Percentiles rank a stretch among this genome's conserved stretches.
phyloP scores from a whole-genome alignment of 2,888 invertebrate species.

The Cataglyphis rosenhaueri region DNA sequence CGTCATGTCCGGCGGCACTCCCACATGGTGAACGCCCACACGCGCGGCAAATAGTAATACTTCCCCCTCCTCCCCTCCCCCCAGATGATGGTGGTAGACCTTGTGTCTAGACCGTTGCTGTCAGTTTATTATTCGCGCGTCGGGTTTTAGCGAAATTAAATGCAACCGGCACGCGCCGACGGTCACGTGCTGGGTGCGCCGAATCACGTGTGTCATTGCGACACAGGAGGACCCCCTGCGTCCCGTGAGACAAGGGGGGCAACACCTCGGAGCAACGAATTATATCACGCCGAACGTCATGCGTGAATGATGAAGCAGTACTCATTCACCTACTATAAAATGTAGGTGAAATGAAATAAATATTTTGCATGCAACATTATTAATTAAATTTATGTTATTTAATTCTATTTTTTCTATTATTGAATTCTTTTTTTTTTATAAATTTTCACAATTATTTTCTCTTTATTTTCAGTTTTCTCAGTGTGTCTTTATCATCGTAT shows the following conservation, averaged over 20 bases:
- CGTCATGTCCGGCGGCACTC: slow-evolving; percentile 75
- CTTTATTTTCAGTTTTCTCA: background rate
- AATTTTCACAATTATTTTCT: background rate
- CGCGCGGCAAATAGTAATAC: slow-evolving; percentile 71
- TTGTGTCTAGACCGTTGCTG: slow-evolving; percentile 66
- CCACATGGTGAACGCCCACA: slow-evolving; percentile 72
- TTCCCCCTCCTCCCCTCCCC: slow-evolving; percentile 12
- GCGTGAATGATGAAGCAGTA: background rate
- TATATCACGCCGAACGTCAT: background rate
- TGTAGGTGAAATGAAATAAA: background rate
- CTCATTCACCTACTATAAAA: background rate
- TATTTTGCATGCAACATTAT: background rate
- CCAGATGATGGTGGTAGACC: slow-evolving; percentile 53
- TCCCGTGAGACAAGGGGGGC: slow-evolving; percentile 23
- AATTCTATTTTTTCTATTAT: background rate
- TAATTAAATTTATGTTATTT: background rate
- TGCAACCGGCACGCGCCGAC: slow-evolving; percentile 45
- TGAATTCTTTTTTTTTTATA: background rate
- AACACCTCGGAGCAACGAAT: background rate
- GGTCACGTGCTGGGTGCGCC: slow-evolving; percentile 55
- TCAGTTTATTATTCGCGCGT: slow-evolving; percentile 71
- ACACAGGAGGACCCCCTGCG: slow-evolving; percentile 3
- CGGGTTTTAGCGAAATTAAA: slow-evolving; percentile 75
- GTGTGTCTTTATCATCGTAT: background rate
- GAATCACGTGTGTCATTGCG: slow-evolving; percentile 37